These are phyloP conservation scores for Microhierax caerulescens DNA, from an alignment of 2,797 vertebrate species.

Conservation along the genomic window DNA sequence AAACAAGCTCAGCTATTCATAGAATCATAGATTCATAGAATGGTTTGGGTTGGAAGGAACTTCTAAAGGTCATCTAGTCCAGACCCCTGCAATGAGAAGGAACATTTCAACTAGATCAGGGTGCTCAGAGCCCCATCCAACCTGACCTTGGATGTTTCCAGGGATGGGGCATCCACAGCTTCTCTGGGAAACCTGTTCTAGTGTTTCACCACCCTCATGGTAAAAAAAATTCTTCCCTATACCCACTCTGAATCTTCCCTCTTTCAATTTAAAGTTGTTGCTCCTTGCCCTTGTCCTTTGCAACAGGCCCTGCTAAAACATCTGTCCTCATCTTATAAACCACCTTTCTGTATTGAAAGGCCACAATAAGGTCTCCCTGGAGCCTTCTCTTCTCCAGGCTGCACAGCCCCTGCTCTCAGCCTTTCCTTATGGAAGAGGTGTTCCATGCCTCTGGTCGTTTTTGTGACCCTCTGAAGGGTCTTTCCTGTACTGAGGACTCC, in stretches of 20 bases:
- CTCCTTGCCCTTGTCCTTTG: not conserved
- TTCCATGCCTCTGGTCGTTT: not conserved
- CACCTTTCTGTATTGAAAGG: not conserved
- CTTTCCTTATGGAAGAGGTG: not conserved
- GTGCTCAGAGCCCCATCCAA: not conserved
- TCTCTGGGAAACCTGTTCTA: not conserved
- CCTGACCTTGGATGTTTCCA: not conserved
- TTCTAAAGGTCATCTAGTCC: not conserved
- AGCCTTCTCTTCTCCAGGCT: not conserved
- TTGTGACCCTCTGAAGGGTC: not conserved
- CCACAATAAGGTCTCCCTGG: not conserved
- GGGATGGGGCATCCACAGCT: not conserved
- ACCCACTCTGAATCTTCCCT: not conserved
- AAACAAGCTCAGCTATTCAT: not conserved
- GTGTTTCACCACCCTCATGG: not conserved
- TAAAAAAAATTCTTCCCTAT: not conserved
- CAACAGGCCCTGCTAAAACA: not conserved
- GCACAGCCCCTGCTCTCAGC: not conserved
- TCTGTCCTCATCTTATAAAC: not conserved
- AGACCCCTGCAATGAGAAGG: not conserved
- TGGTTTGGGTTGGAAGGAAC: not conserved
- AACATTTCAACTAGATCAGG: not conserved
- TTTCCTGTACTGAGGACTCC: not conserved
- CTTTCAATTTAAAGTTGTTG: not conserved
- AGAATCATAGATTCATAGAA: not conserved